Base-by-base conservation (phyloP, 1,140 invertebrate species). In the Adoxophyes honmai region DNA sequence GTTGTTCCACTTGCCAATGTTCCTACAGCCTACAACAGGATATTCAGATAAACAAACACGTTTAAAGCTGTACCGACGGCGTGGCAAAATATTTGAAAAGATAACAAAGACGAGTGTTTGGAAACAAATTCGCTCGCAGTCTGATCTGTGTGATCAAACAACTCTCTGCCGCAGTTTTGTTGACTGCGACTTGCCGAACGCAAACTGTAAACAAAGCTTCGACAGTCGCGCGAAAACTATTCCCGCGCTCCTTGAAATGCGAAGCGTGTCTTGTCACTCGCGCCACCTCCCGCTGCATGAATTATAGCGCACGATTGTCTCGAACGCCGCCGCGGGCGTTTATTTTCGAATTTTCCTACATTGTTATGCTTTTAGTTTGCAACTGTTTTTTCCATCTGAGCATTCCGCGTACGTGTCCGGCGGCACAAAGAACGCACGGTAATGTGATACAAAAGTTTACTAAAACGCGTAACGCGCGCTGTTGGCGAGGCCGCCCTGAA, bases 71-170 rank as follows among this genome's bases (percentile, higher is more conserved):
- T 28, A 21, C 21, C 42, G 28, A 28, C 9, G 42, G n/a, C 11
- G 10, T n/a, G n/a, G 0, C 15, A 39, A 10, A 21, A 18, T 28
- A 28, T 28, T 28, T 28, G 21, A 28, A 28, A 28, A 28, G 21
- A 28, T 6, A 28, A 28, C 21, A 28, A n/a, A n/a, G 21, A 28
- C 21, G 21, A 28, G 21, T 28, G 21, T 28, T 28, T 28, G 21
- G 21, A 28, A 28, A 28, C 21, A 28, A 28, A 28, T 28, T 28
- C 21, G 21, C 18, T 9, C 39, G 39, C 16, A 15, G 9, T 5
- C 42, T 48, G 42, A 48, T 48, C 42, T 48, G 42, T 48, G 42
- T 48, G 42, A 48, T 48, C 42, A 48, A 48, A 18, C 42, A 11
- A 4, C 16, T 16, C 42, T 21, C 16, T 11, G 16, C 16, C 42